Base-by-base conservation (phyloP, 2,113 vertebrate genomes). In the Embiotoca jacksoni region DNA sequence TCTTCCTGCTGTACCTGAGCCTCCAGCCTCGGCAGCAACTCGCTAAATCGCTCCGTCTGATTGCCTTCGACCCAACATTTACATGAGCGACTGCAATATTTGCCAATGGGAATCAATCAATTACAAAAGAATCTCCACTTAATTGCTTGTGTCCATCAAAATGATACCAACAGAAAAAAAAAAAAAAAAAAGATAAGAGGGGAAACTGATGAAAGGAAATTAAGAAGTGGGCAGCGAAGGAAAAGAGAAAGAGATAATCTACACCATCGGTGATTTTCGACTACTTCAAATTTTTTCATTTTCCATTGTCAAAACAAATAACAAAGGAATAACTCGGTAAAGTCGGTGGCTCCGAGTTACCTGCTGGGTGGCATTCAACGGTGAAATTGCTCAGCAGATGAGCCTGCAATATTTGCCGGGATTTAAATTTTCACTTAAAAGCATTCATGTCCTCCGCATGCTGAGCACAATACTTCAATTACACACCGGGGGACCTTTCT, bases 331-430 rank as follows among this genome's bases (percentile, higher is more conserved):
- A 72, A 60, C 15, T 37, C 23, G 23, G 5, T 44, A 72, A 67
- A 78, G 73, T 64, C 58, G 63, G 56, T 6, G 41, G 47, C 64
- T 63, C 63, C 8, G 41, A 37, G 0, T 44, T 47, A 67, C 82
- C 80, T 72, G 85, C 83, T 69, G 84, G 62, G 84, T 11, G 56
- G 50, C 71, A 82, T 55, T 89, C 88, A 78, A 1, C 72, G 50
- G 69, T 76, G 84, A 82, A 88, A 90, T 81, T 61, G 41, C 61
- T 65, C 81, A 57, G 55, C 52, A 37, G 71, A 81, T 62, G 49
- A 83, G 60, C 60, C 10, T 14, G 39, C 72, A 77, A 82, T 76
- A 72, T 75, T 75, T 70, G 4, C 0, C 9, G 23, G 36, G 70
- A 76, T 83, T 82, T 80, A 36, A 46, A 32, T 46, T 37, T 59